Conservation (phyloP, 2,113 vertebrate genomes). For the Hemichromis elongatus region DNA sequence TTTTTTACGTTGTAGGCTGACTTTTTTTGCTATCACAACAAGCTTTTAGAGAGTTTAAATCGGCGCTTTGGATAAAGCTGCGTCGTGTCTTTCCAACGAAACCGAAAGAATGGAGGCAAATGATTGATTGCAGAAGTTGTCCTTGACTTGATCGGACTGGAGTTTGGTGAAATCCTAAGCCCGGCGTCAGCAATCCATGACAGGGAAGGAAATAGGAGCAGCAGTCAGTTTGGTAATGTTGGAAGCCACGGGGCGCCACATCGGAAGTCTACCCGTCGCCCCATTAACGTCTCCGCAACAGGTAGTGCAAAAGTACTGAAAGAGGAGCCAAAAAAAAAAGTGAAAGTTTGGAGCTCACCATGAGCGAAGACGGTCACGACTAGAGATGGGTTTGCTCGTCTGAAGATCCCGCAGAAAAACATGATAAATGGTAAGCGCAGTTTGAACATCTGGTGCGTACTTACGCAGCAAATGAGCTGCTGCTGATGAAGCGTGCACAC, state of each 20-base stretch:
- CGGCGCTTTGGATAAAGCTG: not conserved
- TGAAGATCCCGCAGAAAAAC: conserved; percentile 51
- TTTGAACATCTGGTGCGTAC: not conserved
- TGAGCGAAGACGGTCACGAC: not conserved
- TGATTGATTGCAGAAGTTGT: conserved; percentile 64
- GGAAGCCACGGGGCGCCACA: conserved; percentile 27
- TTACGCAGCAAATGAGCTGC: not conserved
- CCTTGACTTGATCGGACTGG: conserved; percentile 59
- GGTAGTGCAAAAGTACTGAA: not conserved
- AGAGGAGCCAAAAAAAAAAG: not conserved
- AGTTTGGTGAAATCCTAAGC: conserved; percentile 62
- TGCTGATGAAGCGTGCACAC: not conserved
- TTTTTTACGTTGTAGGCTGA: not conserved
- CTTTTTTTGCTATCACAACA: not conserved
- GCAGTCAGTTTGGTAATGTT: conserved; percentile 31
- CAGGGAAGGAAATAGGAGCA: conserved; percentile 50
- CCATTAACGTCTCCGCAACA: not conserved
- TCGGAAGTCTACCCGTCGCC: conserved; percentile 5
- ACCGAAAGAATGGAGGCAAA: conserved; percentile 51
- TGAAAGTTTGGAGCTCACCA: not conserved
- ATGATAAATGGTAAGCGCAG: conserved; percentile 74
- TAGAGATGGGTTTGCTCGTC: conserved; percentile 43
- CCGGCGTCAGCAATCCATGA: conserved; percentile 57
- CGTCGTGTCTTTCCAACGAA: conserved; percentile 8
- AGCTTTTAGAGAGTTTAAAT: not conserved